These are phyloP conservation scores for Eupelmus urozonus DNA, from an alignment of 2,888 invertebrate genomes.

Conservation along the genomic window DNA sequence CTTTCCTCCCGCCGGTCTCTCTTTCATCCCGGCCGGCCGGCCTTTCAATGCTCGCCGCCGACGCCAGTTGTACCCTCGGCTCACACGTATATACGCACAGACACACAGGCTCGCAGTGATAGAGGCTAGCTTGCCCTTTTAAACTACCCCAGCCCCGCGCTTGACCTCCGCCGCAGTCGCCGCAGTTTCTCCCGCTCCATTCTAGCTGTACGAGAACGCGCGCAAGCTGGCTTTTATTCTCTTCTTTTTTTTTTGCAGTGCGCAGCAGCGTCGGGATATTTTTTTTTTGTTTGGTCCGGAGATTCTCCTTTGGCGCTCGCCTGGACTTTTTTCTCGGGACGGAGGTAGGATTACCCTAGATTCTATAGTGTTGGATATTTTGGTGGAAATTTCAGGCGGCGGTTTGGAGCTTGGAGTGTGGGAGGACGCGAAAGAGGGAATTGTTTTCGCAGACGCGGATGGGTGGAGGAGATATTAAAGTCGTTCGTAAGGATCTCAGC, in stretches of 20 bases:
- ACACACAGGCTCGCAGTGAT: background rate
- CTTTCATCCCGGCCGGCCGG: slow-evolving; percentile 57
- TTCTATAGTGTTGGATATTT: background rate
- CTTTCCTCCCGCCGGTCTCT: slow-evolving; percentile 66
- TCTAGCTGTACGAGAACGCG: no score
- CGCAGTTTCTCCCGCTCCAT: background rate
- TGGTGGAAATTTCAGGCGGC: background rate
- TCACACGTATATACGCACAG: background rate
- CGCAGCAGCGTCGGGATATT: background rate
- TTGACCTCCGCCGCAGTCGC: slow-evolving; percentile 20
- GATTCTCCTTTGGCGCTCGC: background rate
- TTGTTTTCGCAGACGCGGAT: slow-evolving; percentile 5
- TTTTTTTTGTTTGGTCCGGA: background rate
- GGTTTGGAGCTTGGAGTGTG: background rate
- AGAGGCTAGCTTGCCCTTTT: slow-evolving; percentile 50
- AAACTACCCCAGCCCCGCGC: slow-evolving; percentile 30
- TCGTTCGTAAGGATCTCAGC: background rate
- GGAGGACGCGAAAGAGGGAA: background rate
- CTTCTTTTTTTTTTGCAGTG: background rate
- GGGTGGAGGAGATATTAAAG: background rate
- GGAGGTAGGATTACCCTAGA: slow-evolving; percentile 26
- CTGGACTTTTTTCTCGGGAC: background rate
- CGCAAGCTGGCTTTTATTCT: no score
- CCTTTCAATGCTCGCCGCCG: slow-evolving; percentile 60
- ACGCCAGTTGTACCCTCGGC: slow-evolving; percentile 36